Conservation (phyloP, 2,888 invertebrate species). For the Vesta saturnalis region DNA sequence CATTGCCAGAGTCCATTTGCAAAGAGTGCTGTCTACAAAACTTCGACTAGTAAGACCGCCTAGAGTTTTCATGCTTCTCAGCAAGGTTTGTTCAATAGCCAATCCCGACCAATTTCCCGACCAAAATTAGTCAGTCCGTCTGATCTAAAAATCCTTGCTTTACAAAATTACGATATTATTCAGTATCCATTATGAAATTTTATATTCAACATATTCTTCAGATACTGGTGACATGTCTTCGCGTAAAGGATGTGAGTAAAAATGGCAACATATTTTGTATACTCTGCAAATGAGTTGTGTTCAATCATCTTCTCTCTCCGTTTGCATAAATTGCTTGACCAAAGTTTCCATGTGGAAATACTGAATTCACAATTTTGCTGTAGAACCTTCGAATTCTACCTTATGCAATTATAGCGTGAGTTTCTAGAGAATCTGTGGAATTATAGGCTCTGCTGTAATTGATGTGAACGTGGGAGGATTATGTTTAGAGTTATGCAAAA, state of each 20-base stretch:
- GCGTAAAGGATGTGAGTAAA: background rate
- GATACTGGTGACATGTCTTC: background rate
- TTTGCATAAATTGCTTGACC: background rate
- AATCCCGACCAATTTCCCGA: background rate
- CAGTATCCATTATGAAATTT: background rate
- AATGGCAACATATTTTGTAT: background rate
- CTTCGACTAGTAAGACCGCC: background rate
- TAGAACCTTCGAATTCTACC: background rate
- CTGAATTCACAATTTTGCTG: conserved; percentile 1
- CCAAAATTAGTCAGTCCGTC: background rate
- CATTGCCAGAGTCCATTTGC: conserved; percentile 13
- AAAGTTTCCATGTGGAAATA: background rate
- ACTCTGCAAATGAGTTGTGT: background rate
- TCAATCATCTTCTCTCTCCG: background rate
- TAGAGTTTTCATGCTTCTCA: background rate
- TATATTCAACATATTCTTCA: background rate
- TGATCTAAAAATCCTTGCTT: background rate
- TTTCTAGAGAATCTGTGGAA: too few relatives aligned
- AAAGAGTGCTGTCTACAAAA: background rate
- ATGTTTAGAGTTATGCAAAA: too few relatives aligned
- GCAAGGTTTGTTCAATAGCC: background rate
- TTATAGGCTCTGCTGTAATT: too few relatives aligned
- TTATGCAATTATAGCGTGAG: background rate
- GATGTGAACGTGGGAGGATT: too few relatives aligned
- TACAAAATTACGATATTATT: background rate